Evolutionary conservation across 2,113 vertebrate species (phyloP).

Genomic region (Chaenogobius annularis): DNA sequence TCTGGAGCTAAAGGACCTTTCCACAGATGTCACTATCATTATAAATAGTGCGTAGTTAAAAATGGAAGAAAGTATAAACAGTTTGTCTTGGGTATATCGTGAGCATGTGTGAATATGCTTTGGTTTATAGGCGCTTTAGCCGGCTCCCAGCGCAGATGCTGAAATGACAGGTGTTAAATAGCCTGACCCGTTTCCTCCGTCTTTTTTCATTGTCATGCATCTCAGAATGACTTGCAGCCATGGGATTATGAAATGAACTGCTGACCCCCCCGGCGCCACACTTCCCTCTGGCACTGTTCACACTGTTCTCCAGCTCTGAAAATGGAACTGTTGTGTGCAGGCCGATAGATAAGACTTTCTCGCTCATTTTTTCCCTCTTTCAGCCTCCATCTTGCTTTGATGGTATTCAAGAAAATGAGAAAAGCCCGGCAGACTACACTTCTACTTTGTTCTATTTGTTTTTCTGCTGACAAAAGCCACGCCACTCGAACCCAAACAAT

Average conservation of each 20-base stretch:
- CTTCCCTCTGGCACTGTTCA: slow-evolving; percentile 17
- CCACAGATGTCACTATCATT: slow-evolving; percentile 23
- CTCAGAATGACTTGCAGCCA: slow-evolving; percentile 43
- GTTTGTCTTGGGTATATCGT: slow-evolving; percentile 18
- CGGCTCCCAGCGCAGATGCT: slow-evolving; percentile 19
- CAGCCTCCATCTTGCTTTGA: slow-evolving; percentile 18
- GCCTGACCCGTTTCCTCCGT: slow-evolving; percentile 15
- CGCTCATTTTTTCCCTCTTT: slow-evolving; percentile 13
- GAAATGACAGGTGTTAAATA: slow-evolving; percentile 62
- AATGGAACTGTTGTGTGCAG: slow-evolving; percentile 63
- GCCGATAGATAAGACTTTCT: slow-evolving; percentile 64
- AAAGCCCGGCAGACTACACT: slow-evolving; percentile 6
- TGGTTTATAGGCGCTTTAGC: slow-evolving; percentile 15
- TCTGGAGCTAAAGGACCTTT: slow-evolving; percentile 24
- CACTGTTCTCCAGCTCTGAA: slow-evolving; percentile 39
- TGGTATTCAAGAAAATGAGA: slow-evolving; percentile 14
- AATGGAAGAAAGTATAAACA: slow-evolving; percentile 16
- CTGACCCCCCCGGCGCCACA: slow-evolving; percentile 56
- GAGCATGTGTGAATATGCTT: slow-evolving; percentile 17
- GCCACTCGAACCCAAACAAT: slow-evolving; percentile 40
- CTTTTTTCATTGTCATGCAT: slow-evolving; percentile 40
- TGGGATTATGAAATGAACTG: slow-evolving; percentile 60
- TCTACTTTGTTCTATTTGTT: slow-evolving; percentile 50
- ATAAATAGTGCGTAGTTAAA: slow-evolving; percentile 15
- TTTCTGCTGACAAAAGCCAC: slow-evolving; percentile 60